Evolutionary conservation across 2,888 invertebrate genomes (phyloP).

Genomic region (Byasa hedistus): DNA sequence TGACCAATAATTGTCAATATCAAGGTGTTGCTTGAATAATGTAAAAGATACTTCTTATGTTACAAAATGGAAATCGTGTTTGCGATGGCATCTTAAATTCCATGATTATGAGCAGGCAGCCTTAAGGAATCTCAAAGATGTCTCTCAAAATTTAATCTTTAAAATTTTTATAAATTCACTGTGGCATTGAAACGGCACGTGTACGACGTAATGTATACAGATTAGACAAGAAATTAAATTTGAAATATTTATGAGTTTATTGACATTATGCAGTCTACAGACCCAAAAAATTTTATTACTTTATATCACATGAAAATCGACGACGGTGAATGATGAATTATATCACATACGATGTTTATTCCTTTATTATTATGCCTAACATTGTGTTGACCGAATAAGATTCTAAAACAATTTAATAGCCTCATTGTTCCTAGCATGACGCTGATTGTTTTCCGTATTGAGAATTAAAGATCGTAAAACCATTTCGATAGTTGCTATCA

Average conservation of each 20-base stretch:
- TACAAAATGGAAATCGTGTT: too few species aligned
- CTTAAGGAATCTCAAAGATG: not conserved
- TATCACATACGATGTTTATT: not conserved
- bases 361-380: not conserved
- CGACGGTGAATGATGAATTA: too few species aligned
- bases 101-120: too few species aligned
- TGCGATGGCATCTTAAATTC: too few species aligned
- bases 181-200: too few species aligned
- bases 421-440: constrained; percentile 6
- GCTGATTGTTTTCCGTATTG: constrained; percentile 2
- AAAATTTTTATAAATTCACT: too few species aligned
- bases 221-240: not conserved
- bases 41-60: too few species aligned
- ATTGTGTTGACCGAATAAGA: constrained; percentile 1
- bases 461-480: not conserved
- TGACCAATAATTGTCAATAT: too few species aligned
- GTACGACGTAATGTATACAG: not conserved
- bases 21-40: too few species aligned
- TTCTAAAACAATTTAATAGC: constrained; percentile 3
- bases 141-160: too few species aligned
- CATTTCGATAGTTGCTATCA: not conserved
- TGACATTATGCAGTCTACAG: not conserved
- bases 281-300: not conserved
- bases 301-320: too few species aligned
- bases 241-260: not conserved